Evolutionary conservation across 2,797 vertebrate genomes (phyloP).

Genomic region (Artibeus lituratus): DNA sequence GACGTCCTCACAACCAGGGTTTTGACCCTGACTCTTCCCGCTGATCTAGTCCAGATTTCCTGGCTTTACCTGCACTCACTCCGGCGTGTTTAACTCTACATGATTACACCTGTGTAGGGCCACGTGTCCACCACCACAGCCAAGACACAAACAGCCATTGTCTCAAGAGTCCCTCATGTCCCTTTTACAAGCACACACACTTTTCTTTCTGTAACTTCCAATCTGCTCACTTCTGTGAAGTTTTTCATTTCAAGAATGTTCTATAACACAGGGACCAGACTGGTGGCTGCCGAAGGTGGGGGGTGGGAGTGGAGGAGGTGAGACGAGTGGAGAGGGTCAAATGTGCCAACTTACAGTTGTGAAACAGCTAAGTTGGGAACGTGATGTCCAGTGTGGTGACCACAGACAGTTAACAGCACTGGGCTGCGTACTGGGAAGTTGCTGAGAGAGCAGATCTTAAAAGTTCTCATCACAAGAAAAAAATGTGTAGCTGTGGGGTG

Average conservation of each 20-base stretch:
- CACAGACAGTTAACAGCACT: too few relatives aligned
- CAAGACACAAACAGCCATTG: not conserved
- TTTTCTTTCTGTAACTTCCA: not conserved
- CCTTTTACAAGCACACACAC: too few relatives aligned
- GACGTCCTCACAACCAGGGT: rapidly evolving
- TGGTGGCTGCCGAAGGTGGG: not conserved
- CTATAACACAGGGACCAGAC: not conserved
- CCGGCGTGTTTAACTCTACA: too few relatives aligned
- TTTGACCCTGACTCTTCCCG: rapidly evolving
- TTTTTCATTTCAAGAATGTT: not conserved
- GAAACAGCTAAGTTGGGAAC: not conserved
- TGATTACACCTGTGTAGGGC: rapidly evolving
- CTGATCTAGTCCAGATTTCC: rapidly evolving
- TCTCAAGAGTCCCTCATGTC: not conserved
- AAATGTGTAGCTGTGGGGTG: not conserved
- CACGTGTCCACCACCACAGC: rapidly evolving
- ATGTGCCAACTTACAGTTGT: too few relatives aligned
- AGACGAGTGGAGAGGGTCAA: not conserved
- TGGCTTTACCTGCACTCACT: rapidly evolving
- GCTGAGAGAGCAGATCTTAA: not conserved
- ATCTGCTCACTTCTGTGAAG: not conserved
- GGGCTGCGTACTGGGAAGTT: too few relatives aligned
- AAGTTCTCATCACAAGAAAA: not conserved
- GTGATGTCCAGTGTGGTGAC: not conserved
- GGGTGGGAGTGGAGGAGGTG: too few relatives aligned